Conservation (phyloP, 2,888 invertebrate genomes). For the Charanyca ferruginea region DNA sequence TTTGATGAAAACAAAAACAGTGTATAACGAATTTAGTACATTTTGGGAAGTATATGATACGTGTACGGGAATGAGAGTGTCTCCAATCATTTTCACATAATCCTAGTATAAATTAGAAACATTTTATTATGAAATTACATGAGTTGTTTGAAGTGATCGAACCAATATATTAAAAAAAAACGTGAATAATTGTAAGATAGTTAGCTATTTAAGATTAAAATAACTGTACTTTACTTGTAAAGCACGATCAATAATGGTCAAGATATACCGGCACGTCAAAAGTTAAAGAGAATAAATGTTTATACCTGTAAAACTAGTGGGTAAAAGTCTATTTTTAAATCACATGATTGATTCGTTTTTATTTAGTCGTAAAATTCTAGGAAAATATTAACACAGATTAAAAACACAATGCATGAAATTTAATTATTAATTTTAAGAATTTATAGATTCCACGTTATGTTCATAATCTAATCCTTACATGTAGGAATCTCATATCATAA, state of each 20-base stretch:
- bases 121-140: background rate
- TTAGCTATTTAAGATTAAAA: too few relatives aligned
- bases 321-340: background rate
- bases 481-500: too few relatives aligned
- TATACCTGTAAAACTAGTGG: background rate
- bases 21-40: conserved; percentile 73
- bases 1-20: conserved; percentile 67
- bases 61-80: conserved; percentile 39
- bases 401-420: conserved; percentile 49
- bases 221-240: too few relatives aligned
- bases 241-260: background rate
- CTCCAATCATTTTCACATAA: background rate
- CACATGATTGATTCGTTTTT: conserved; percentile 6
- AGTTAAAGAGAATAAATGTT: background rate
- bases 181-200: background rate
- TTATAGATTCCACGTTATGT: background rate
- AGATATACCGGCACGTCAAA: conserved; percentile 6
- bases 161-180: background rate
- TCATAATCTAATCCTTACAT: background rate
- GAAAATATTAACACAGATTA: conserved; percentile 2
- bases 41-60: conserved; percentile 78
- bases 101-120: background rate
- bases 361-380: conserved; percentile 23
- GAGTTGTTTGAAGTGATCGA: background rate
- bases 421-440: background rate